Conservation (phyloP, 2,888 invertebrate species). For the Crioceris asparagi region DNA sequence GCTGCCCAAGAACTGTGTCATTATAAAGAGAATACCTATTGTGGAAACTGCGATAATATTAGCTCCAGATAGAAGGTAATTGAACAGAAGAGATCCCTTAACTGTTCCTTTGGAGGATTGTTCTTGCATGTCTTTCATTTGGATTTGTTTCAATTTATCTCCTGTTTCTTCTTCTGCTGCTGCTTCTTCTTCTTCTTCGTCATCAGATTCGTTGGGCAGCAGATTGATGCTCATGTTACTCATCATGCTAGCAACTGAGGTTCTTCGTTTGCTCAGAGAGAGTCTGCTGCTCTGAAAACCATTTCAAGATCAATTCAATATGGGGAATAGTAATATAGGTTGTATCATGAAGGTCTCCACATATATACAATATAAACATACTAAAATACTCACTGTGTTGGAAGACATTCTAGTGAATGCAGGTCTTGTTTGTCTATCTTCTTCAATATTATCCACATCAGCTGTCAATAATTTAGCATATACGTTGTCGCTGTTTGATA, state of each 20-base stretch:
- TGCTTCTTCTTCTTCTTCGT: constrained; percentile 33
- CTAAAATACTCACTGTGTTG: too few species aligned
- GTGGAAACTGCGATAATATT: constrained; percentile 43
- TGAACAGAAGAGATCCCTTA: constrained; percentile 46
- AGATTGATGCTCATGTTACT: constrained; percentile 36
- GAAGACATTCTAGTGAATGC: too few species aligned
- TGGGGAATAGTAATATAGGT: too few species aligned
- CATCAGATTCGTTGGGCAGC: constrained; percentile 33
- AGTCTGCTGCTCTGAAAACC: too few species aligned
- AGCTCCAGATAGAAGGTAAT: constrained; percentile 45
- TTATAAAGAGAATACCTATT: constrained; percentile 43
- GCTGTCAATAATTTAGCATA: constrained; percentile 41
- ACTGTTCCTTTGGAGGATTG: constrained; percentile 47
- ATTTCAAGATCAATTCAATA: too few species aligned
- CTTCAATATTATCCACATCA: constrained; percentile 35
- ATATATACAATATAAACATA: too few species aligned
- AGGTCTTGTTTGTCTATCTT: too few species aligned
- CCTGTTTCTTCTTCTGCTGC: constrained; percentile 34
- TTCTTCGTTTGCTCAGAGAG: too few species aligned
- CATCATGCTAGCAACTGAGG: constrained; percentile 28
- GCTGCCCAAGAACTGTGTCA: constrained; percentile 53
- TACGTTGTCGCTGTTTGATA: constrained; percentile 40
- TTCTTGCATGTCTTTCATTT: constrained; percentile 46
- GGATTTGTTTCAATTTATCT: too few species aligned
- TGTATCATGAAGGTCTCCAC: too few species aligned